A percentile compares a stretch with the other conserved stretches of the same genome.
Conservation (phyloP, 2,888 invertebrate species). For the Pollenia griseotomentosa region DNA sequence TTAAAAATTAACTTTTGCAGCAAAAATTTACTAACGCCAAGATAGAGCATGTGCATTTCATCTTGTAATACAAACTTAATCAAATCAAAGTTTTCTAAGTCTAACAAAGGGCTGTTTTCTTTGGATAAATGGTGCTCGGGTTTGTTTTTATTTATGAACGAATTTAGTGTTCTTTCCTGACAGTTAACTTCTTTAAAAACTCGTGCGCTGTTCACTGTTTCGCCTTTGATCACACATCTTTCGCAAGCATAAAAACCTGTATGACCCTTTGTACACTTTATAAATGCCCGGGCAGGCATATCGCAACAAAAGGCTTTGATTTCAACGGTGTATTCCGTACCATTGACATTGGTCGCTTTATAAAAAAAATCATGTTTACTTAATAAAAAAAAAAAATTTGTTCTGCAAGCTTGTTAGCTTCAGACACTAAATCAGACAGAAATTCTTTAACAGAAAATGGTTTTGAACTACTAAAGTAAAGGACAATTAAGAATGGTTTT, state of each 20-base stretch:
- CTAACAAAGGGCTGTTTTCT: neutral
- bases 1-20: conserved; percentile 1
- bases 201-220: neutral
- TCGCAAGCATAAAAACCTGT: neutral
- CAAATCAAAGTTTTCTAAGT: neutral
- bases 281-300: neutral
- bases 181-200: no score
- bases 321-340: neutral
- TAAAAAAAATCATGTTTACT: no score
- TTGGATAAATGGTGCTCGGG: neutral
- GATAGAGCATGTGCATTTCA: neutral
- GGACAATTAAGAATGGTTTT: neutral
- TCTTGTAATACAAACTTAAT: neutral
- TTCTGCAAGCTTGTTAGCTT: neutral
- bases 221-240: neutral
- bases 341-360: neutral
- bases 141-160: no score
- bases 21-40: neutral
- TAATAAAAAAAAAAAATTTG: no score
- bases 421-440: neutral
- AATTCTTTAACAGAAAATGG: neutral
- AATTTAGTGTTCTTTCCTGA: no score
- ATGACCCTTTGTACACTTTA: conserved; percentile 1
- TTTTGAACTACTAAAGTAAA: neutral
- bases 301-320: neutral